Percentiles rank a stretch among this genome's conserved stretches.
Evolutionary conservation across 2,888 invertebrate genomes (phyloP).

Genomic region (Xanthia icteritia): DNA sequence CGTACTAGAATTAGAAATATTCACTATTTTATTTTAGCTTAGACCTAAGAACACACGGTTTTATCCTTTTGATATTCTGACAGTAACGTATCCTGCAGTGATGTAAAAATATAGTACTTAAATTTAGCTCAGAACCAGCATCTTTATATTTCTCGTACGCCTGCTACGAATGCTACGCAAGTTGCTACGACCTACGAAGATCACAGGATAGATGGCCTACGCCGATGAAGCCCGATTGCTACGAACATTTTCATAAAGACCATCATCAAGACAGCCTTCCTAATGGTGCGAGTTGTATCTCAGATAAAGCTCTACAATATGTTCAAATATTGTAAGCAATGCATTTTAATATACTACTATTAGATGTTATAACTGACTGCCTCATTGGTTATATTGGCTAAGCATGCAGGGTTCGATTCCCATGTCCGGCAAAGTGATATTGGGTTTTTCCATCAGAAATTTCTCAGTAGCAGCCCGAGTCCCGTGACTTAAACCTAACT

Average conservation of each 20-base stretch:
- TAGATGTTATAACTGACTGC: background rate
- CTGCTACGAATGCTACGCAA: conserved; percentile 5
- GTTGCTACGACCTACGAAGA: conserved; percentile 6
- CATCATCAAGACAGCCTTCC: background rate
- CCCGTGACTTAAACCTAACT: background rate
- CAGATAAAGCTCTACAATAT: background rate
- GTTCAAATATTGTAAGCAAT: background rate
- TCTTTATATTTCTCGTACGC: background rate
- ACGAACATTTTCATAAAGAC: background rate
- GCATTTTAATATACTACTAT: background rate
- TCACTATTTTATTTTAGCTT: background rate
- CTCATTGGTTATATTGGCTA: background rate
- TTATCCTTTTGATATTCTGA: background rate
- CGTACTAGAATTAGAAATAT: background rate
- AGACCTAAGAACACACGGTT: background rate
- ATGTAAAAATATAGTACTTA: background rate
- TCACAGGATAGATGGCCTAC: background rate
- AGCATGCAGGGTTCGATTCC: background rate
- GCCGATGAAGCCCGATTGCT: background rate
- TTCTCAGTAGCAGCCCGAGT: background rate
- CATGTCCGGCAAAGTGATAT: background rate
- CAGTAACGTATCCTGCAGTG: background rate
- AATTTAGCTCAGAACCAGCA: background rate
- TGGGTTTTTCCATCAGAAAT: background rate
- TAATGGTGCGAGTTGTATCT: background rate